Evolutionary conservation across 2,888 invertebrate species (phyloP).

Genomic region (Neoascia interrupta): DNA sequence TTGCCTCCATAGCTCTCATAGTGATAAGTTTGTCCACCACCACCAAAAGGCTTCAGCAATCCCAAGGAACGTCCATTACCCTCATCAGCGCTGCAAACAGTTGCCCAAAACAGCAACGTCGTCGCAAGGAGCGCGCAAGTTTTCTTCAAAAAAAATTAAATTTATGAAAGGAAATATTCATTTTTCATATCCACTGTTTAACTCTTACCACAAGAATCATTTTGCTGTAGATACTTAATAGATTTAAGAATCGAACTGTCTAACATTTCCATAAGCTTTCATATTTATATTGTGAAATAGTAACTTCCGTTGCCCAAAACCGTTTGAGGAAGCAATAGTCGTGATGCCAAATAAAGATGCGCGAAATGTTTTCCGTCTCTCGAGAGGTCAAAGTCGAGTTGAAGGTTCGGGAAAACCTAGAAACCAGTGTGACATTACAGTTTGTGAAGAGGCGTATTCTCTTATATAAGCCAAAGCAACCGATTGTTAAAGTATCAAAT

Average conservation of each 20-base stretch:
- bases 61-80: slow-evolving; percentile 42
- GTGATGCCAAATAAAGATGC: not conserved
- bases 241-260: not conserved
- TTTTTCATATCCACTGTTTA: not conserved
- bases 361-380: not conserved
- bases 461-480: not conserved
- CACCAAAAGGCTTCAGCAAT: slow-evolving; percentile 20
- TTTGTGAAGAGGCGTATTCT: not conserved
- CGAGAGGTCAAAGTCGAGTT: not conserved
- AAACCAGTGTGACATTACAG: not conserved
- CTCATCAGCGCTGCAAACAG: slow-evolving; percentile 1
- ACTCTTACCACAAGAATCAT: not conserved
- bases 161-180: not conserved
- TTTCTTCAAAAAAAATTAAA: not conserved
- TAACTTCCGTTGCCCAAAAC: not conserved
- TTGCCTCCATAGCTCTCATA: slow-evolving; percentile 34
- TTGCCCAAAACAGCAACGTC: not conserved
- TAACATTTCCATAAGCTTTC: not conserved
- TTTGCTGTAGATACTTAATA: not conserved
- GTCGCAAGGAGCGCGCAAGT: not conserved
- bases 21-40: slow-evolving; percentile 28
- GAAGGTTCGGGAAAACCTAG: not conserved
- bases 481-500: not conserved
- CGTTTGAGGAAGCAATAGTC: not conserved
- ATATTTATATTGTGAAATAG: not conserved